Percentiles rank a stretch among this genome's conserved stretches.
These are phyloP conservation scores for Dicranocentrus wangi DNA, from an alignment of 2,888 invertebrate species.

Conservation along the genomic window DNA sequence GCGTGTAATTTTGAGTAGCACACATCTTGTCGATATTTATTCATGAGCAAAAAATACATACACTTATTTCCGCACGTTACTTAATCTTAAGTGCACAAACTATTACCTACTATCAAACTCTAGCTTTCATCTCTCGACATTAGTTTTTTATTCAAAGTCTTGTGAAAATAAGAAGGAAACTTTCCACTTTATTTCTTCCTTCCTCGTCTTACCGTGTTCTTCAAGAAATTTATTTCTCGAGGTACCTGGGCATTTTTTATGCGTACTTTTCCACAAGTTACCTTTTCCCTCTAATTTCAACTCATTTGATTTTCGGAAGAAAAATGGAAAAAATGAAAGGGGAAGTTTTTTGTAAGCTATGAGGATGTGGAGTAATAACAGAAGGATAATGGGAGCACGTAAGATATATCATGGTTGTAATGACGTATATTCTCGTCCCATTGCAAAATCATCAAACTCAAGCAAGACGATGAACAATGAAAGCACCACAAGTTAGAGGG, in stretches of 20 bases:
- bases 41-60: conserved; percentile 56
- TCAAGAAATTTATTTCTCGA: not conserved
- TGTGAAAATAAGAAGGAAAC: conserved; percentile 49
- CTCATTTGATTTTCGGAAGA: conserved; percentile 40
- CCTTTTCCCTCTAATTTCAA: conserved; percentile 26
- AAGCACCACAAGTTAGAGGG: conserved; percentile 24
- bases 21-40: conserved; percentile 56
- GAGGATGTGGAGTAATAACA: conserved; percentile 42
- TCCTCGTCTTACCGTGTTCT: conserved; percentile 19
- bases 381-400: conserved; percentile 49
- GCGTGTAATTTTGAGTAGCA: too few relatives aligned
- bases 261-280: conserved; percentile 1
- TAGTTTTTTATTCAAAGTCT: conserved; percentile 49
- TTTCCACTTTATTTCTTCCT: conserved; percentile 55
- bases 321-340: conserved; percentile 33
- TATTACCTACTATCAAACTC: conserved; percentile 53
- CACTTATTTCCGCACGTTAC: conserved; percentile 64
- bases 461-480: conserved; percentile 14
- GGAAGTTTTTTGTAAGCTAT: conserved; percentile 30
- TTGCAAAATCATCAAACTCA: too few relatives aligned
- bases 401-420: conserved; percentile 37
- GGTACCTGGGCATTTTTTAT: not conserved
- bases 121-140: conserved; percentile 55
- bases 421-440: too few relatives aligned
- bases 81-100: conserved; percentile 66